Evolutionary conservation across 92 coral and sea anemone species (phyloP), one percentile per base, ranked within the genome.

Genomic region (Paramuricea clavata): DNA sequence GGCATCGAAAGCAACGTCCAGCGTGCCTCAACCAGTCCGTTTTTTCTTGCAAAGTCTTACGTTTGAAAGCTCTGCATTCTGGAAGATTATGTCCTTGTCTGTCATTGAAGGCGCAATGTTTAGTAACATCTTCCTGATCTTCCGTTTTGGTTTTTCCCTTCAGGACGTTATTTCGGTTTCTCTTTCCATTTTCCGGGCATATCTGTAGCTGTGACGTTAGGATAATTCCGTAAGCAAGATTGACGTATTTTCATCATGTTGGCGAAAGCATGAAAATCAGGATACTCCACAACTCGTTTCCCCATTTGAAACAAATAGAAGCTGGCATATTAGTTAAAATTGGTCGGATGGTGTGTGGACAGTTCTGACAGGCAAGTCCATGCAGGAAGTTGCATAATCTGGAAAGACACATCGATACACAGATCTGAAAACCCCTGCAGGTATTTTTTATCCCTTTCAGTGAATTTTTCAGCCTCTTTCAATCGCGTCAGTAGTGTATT

Each of bases 231-330:
- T 25, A 57, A 23, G 26, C 8, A 4, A 6, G 67, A 21, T 57
- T 25, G 67, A 1, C 13, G n/a, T n/a, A n/a, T 57, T 57, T 27
- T 21, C 5, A 57, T 25, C 31, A 1, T 27, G 9, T 12, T 5
- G 42, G 74, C 42, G 47, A 69, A 69, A 15, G 28, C 74, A 42
- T 69, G 23, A 42, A 69, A 69, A 11, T 69, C 28, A 23, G 74
- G 74, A 69, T 69, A 36, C 10, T 69, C 28, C 12, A 69, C 74
- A 15, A 69, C 74, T 27, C 11, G 41, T 15, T 23, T 32, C 23
- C 47, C 74, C 74, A 69, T 32, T 69, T 32, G 5, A 12, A 15
- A 0, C 42, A 42, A 17, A 69, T 27, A 27, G 74, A 31, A 5
- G 39, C 5, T 4, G 74, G 74, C n/a, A 69, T 8, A 36, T 23